A percentile compares a stretch with the other conserved stretches of the same genome.
These are phyloP conservation scores for Diorhabda elongata DNA, from an alignment of 1,140 invertebrate genomes.

Conservation along the genomic window DNA sequence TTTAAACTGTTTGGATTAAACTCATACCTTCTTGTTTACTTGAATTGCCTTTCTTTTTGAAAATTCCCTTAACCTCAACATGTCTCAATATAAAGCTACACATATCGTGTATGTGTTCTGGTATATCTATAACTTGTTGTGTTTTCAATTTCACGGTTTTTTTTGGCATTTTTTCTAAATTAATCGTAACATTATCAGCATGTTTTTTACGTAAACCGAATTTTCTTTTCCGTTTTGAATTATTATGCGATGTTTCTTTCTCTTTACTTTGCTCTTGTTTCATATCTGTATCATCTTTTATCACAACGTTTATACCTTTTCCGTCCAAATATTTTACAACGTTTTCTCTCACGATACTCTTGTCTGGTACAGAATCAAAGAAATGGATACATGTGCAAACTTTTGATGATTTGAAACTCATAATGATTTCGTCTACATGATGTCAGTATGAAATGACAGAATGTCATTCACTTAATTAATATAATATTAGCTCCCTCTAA, in stretches of 20 bases:
- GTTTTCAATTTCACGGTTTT: conserved; percentile 9
- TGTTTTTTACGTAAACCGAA: too few species aligned
- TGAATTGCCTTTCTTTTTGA: conserved; percentile 4
- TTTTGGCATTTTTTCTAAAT: too few species aligned
- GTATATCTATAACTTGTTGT: background rate
- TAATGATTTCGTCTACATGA: conserved; percentile 55
- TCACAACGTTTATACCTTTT: background rate
- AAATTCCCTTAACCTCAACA: conserved; percentile 8
- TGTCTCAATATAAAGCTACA: conserved; percentile 2
- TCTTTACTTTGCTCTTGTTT: too few species aligned
- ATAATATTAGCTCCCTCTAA: background rate
- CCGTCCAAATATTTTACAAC: background rate
- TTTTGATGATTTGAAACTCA: conserved; percentile 63
- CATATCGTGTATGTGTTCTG: conserved; percentile 8
- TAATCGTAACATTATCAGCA: too few species aligned
- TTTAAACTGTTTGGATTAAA: background rate
- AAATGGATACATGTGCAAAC: conserved; percentile 6
- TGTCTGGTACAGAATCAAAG: background rate
- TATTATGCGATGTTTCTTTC: too few species aligned
- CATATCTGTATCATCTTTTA: too few species aligned
- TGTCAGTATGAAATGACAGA: background rate
- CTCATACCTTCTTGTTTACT: conserved; percentile 9
- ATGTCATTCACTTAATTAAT: conserved; percentile 43
- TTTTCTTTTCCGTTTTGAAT: too few species aligned
- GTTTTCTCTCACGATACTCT: conserved; percentile 5